These are phyloP conservation scores for Muraenolepis orangiensis DNA, from an alignment of 2,797 vertebrate genomes.

Conservation along the genomic window DNA sequence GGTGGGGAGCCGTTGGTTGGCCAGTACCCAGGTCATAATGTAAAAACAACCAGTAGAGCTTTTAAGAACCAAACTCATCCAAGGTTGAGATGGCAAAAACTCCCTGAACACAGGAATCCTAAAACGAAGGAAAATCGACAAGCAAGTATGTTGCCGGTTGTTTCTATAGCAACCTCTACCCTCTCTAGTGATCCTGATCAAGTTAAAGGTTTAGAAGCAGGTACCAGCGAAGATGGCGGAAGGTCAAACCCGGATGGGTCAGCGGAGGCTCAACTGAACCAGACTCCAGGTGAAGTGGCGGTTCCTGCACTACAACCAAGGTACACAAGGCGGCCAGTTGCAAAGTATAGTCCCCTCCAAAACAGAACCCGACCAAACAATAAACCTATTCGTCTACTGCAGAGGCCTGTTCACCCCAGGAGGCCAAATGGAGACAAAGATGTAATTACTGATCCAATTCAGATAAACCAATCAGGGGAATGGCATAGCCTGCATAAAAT, in stretches of 20 bases:
- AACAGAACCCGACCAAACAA: slow-evolving; percentile 47
- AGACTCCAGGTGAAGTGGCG: slow-evolving; percentile 11
- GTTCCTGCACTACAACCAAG: slow-evolving; percentile 11
- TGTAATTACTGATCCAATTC: not conserved
- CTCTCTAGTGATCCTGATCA: not conserved
- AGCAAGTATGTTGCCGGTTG: slow-evolving; percentile 4
- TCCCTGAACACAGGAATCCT: slow-evolving; percentile 11
- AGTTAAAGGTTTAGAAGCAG: not conserved
- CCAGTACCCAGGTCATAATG: not conserved
- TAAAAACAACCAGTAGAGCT: slow-evolving; percentile 11
- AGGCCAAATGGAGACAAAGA: slow-evolving; percentile 17
- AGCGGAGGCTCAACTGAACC: slow-evolving; percentile 11
- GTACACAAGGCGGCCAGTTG: slow-evolving; percentile 5
- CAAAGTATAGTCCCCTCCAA: slow-evolving; percentile 24
- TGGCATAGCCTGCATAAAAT: slow-evolving; percentile 1
- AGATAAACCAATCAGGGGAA: slow-evolving; percentile 8
- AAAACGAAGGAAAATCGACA: not conserved
- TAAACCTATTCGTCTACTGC: slow-evolving; percentile 29
- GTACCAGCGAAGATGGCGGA: not conserved
- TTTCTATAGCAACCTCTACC: not conserved
- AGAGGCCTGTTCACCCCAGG: slow-evolving; percentile 14
- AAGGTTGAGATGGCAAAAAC: slow-evolving; percentile 8
- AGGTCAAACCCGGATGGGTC: not conserved
- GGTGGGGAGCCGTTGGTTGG: slow-evolving; percentile 5
- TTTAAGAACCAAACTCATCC: slow-evolving; percentile 40